Evolutionary conservation across 1,140 invertebrate species (phyloP), one percentile per base, ranked within the genome.

Genomic region (Calliphora vicina): DNA sequence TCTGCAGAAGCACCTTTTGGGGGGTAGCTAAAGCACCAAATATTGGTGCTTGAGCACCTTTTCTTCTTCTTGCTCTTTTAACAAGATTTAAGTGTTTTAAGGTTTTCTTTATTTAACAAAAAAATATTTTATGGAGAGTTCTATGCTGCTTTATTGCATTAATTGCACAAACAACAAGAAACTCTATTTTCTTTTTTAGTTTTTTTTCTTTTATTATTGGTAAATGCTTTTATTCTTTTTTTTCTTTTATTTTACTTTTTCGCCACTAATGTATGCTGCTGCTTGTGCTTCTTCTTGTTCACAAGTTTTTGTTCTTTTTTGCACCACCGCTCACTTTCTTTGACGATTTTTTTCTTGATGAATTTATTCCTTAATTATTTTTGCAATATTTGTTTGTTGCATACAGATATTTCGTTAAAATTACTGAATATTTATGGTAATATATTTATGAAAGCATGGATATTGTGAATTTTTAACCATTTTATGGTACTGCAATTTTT

Each of bases 321-420:
- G 35, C 74, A 78, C 74, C 74, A 78, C 74, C 74, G 74, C 35
- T 78, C 74, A 78, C 74, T 78, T 78, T 78, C 74, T 78, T 78
- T 43, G 74, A 78, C 25, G 23, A 78, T 43, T 43, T 78, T 20
- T 45, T 74, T 35, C 35, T 35, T 10, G 35, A n/a, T 43, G 35
- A 3, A 25, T 78, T 45, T 78, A 78, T 78, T 78, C 42, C 20
- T 43, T 67, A 6, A 78, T 20, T 42, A 20, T 76, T 35, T n/a
- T 17, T 20, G 29, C 15, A n/a, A 42, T 35, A 45, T 45, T 67
- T 23, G 13, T 67, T 67, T 17, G 45, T 67, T 67, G 23, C 61
- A 9, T 2, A 67, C 17, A 67, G 61, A 67, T 67, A 57, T 67
- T 67, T 23, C 6, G 20, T 23, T 20, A 12, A 67, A 67, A 67